Conservation (phyloP, 2,888 invertebrate genomes). For the Yponomeuta cagnagella region DNA sequence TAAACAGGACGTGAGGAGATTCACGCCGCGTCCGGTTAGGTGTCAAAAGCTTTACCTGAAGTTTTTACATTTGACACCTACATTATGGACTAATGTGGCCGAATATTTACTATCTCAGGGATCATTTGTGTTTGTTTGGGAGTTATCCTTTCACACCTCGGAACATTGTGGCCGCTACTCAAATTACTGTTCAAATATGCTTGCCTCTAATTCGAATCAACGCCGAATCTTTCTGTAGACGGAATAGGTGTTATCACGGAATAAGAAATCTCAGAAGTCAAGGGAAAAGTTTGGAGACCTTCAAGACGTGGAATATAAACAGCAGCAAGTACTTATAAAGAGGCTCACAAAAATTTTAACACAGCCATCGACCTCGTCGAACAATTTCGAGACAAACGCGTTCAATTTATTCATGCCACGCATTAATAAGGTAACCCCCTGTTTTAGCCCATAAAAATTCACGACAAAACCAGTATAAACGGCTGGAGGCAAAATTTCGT, state of each 20-base stretch:
- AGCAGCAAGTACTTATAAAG: not conserved
- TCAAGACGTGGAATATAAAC: not conserved
- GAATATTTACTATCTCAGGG: slow-evolving; percentile 57
- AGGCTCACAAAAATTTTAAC: slow-evolving; percentile 16
- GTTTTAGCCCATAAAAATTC: slow-evolving; percentile 65
- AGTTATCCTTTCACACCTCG: slow-evolving; percentile 70
- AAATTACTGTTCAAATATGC: slow-evolving; percentile 48
- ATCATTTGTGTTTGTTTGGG: slow-evolving; percentile 60
- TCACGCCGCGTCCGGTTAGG: slow-evolving; percentile 64
- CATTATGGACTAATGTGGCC: slow-evolving; percentile 36
- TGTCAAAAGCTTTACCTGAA: slow-evolving; percentile 74
- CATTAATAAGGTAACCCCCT: slow-evolving; percentile 51
- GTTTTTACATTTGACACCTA: slow-evolving; percentile 49
- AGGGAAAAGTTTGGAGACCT: not conserved
- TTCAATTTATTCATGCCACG: slow-evolving; percentile 44
- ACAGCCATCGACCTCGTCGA: slow-evolving; percentile 20
- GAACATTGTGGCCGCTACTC: slow-evolving; percentile 51
- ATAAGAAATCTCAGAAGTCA: not conserved
- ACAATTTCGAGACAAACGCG: slow-evolving; percentile 33
- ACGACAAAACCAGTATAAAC: slow-evolving; percentile 70
- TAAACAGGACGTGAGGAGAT: slow-evolving; percentile 66
- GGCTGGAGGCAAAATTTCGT: slow-evolving; percentile 61
- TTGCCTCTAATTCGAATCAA: not conserved
- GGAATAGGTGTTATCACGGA: slow-evolving; percentile 10
- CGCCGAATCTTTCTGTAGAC: slow-evolving; percentile 4